phyloP scores from a whole-genome alignment of 2,888 invertebrate species.

The Phengaris arion region DNA sequence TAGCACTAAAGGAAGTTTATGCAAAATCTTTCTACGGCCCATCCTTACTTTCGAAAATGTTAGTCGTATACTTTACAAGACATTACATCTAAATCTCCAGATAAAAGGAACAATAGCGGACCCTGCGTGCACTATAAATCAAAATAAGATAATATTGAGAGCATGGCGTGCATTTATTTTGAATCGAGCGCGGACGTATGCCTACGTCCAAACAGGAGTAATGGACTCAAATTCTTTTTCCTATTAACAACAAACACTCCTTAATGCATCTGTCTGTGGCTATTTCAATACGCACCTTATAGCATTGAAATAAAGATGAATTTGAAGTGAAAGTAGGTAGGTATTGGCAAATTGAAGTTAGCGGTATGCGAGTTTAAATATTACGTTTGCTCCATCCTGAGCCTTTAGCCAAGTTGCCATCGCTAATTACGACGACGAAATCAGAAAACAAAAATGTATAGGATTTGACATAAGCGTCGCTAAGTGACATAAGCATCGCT shows the following conservation, averaged over 20 bases:
- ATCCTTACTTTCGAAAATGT: constrained; percentile 20
- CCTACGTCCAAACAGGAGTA: constrained; percentile 44
- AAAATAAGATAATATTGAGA: constrained; percentile 56
- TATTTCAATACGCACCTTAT: not conserved
- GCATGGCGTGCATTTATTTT: constrained; percentile 52
- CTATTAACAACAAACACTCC: constrained; percentile 37
- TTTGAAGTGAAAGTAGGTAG: not conserved
- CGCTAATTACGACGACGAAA: no score
- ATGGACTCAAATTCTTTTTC: constrained; percentile 45
- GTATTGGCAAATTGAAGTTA: not conserved
- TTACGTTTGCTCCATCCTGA: not conserved
- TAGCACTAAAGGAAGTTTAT: not conserved
- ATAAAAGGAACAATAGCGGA: constrained; percentile 56
- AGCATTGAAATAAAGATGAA: not conserved
- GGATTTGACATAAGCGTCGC: no score
- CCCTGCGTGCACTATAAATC: constrained; percentile 61
- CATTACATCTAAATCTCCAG: constrained; percentile 69
- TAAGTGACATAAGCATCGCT: no score
- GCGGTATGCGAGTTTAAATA: not conserved
- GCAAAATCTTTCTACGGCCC: not conserved
- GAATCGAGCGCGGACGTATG: constrained; percentile 44
- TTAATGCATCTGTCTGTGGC: constrained; percentile 47
- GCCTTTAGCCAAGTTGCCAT: no score
- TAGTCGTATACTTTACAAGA: constrained; percentile 52
- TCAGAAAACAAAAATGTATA: no score